These are phyloP conservation scores for Mythimna impura DNA, from an alignment of 2,888 invertebrate species.

Conservation along the genomic window DNA sequence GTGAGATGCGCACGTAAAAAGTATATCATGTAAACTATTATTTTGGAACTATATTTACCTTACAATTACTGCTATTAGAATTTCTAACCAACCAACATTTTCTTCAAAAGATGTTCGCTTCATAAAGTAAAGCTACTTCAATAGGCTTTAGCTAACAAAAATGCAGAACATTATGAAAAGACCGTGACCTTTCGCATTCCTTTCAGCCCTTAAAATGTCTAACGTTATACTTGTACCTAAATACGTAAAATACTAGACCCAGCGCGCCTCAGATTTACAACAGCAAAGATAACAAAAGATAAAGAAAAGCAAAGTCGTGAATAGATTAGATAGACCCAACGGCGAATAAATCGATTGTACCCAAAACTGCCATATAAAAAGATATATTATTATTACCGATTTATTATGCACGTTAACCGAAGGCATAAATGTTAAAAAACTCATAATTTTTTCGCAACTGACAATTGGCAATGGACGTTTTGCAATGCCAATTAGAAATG, in stretches of 20 bases:
- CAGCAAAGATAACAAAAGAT: constrained; percentile 13
- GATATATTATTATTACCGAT: constrained; percentile 61
- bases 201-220: constrained; percentile 33
- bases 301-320: constrained; percentile 21
- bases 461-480: constrained; percentile 55
- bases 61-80: constrained; percentile 22
- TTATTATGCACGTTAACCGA: constrained; percentile 61
- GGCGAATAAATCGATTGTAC: constrained; percentile 54
- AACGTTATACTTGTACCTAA: neutral
- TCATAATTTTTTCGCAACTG: constrained; percentile 51
- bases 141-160: constrained; percentile 12
- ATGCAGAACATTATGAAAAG: constrained; percentile 7
- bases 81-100: constrained; percentile 14
- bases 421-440: constrained; percentile 55
- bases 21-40: constrained; percentile 9
- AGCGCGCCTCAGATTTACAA: constrained; percentile 19
- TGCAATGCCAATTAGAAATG: constrained; percentile 57
- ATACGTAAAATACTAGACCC: constrained; percentile 7
- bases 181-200: constrained; percentile 39
- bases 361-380: constrained; percentile 46
- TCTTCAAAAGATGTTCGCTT: neutral
- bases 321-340: constrained; percentile 38
- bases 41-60: constrained; percentile 30
- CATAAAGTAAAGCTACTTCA: constrained; percentile 11
- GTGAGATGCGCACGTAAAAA: constrained; percentile 47